phyloP scores from a whole-genome alignment of 2,888 invertebrate species.

The Cheilosia pagana region DNA sequence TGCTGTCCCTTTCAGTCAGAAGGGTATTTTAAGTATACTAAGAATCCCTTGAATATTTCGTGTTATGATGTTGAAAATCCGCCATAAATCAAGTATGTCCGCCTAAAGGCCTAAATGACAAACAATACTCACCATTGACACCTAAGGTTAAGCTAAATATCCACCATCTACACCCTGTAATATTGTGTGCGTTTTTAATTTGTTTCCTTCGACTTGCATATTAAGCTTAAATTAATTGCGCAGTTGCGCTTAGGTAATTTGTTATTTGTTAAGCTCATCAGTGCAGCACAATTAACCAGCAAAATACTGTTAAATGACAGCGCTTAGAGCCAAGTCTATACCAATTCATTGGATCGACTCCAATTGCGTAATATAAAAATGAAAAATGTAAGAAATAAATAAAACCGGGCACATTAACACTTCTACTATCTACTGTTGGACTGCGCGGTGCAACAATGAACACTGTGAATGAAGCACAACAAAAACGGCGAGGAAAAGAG shows the following conservation, averaged over 20 bases:
- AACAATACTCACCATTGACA: background rate
- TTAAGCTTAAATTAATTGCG: background rate
- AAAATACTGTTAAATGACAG: background rate
- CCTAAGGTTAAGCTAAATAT: too few relatives aligned
- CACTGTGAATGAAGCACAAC: conserved; percentile 1
- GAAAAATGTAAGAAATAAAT: background rate
- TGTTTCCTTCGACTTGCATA: background rate
- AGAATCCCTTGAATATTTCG: too few relatives aligned
- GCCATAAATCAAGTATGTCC: too few relatives aligned
- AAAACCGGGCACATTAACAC: conserved; percentile 9
- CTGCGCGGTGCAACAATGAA: background rate
- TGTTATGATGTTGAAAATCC: too few relatives aligned
- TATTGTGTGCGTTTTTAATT: background rate
- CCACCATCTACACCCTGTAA: too few relatives aligned
- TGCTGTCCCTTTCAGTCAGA: too few relatives aligned
- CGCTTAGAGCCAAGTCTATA: background rate
- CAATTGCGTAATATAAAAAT: conserved; percentile 39
- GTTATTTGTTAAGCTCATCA: conserved; percentile 48
- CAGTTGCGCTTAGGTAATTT: conserved; percentile 2
- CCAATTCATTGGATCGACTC: conserved; percentile 17
- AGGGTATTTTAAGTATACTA: too few relatives aligned
- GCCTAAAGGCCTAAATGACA: too few relatives aligned
- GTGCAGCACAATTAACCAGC: conserved; percentile 22
- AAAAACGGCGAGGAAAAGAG: background rate
- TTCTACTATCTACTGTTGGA: background rate